Conservation (phyloP, 2,888 invertebrate species). For the Automeris io region DNA sequence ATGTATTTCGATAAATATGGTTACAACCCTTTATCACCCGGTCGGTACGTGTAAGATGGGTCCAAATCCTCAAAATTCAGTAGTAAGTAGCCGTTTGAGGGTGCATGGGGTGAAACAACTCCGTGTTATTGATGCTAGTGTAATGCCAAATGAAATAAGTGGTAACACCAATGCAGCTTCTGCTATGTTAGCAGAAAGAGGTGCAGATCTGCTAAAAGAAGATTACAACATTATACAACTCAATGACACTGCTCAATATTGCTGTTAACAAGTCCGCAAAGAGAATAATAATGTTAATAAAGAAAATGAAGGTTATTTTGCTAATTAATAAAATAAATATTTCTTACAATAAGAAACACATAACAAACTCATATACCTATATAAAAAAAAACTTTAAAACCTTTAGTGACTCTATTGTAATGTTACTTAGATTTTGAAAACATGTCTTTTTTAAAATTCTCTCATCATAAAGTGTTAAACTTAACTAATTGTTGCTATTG, state of each 20-base stretch:
- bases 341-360: no score
- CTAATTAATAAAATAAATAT: no score
- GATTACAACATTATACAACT: slow-evolving; percentile 18
- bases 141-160: slow-evolving; percentile 78
- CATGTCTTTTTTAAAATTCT: no score
- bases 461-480: no score
- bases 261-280: background rate
- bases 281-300: background rate
- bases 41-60: slow-evolving; percentile 79
- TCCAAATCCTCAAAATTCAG: slow-evolving; percentile 48
- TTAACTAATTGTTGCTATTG: no score
- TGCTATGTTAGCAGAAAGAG: slow-evolving; percentile 79
- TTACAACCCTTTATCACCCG: slow-evolving; percentile 75
- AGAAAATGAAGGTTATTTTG: no score
- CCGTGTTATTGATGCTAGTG: slow-evolving; percentile 78
- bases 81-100: slow-evolving; percentile 47
- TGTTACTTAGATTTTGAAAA: no score
- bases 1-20: slow-evolving; percentile 13
- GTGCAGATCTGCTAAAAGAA: slow-evolving; percentile 72
- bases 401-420: no score
- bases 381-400: no score
- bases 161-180: slow-evolving; percentile 78
- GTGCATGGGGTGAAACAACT: slow-evolving; percentile 74
- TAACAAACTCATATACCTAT: no score
- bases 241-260: background rate